Evolutionary conservation across 2,888 invertebrate genomes (phyloP).

Genomic region (Acutogordius australiensis): DNA sequence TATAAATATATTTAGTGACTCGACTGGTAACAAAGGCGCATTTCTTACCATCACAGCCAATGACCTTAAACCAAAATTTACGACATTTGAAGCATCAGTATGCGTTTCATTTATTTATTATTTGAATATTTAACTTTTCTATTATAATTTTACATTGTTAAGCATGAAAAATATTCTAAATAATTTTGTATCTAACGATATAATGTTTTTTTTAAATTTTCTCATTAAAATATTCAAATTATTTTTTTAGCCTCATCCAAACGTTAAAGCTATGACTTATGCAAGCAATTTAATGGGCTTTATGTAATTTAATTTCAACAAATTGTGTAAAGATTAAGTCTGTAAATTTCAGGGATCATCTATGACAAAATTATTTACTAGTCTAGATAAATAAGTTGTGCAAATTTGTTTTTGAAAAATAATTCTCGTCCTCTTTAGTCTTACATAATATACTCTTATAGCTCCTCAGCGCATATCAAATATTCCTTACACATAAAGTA

Average conservation of each 20-base stretch:
- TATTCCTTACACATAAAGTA: no score
- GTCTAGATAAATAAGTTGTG: no score
- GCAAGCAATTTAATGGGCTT: slow-evolving; percentile 32
- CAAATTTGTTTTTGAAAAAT: no score
- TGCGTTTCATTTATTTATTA: slow-evolving; percentile 24
- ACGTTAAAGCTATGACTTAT: slow-evolving; percentile 87
- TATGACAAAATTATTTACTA: no score
- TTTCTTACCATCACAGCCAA: slow-evolving; percentile 74
- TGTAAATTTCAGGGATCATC: no score
- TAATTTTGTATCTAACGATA: no score
- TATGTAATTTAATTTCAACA: slow-evolving; percentile 15
- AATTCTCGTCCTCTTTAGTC: no score
- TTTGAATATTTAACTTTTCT: slow-evolving; percentile 14
- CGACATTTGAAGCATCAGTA: slow-evolving; percentile 74
- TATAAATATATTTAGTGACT: no score
- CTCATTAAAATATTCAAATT: not conserved
- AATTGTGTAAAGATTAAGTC: no score
- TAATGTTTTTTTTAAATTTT: not conserved
- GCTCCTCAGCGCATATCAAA: no score
- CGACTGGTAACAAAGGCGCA: slow-evolving; percentile 93
- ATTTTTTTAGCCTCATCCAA: slow-evolving; percentile 51
- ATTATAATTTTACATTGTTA: slow-evolving; percentile 5
- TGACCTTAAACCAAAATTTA: slow-evolving; percentile 60
- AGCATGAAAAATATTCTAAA: not conserved
- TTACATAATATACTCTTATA: no score